These are phyloP conservation scores for Holotrichia oblita DNA, from an alignment of 1,140 invertebrate genomes.

Conservation along the genomic window DNA sequence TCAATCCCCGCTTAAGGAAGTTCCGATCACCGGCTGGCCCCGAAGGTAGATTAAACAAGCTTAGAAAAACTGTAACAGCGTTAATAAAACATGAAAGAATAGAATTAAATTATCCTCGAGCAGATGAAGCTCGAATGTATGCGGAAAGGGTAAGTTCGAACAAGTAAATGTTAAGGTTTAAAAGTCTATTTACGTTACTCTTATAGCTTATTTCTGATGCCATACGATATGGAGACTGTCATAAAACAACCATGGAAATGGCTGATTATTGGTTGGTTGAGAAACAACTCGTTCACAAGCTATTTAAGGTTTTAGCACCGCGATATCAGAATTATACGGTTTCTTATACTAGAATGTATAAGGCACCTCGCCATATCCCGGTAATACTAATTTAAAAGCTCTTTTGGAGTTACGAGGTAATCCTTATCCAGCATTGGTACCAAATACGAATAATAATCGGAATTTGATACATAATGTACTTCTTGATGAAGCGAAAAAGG, in stretches of 20 bases:
- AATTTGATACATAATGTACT: constrained; percentile 76
- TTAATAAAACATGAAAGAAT: constrained; percentile 90
- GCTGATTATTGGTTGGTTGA: constrained; percentile 90
- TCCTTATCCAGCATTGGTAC: constrained; percentile 70
- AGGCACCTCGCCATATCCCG: constrained; percentile 73
- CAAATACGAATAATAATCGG: constrained; percentile 66
- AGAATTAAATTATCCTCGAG: constrained; percentile 79
- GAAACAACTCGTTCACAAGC: constrained; percentile 89
- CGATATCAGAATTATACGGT: constrained; percentile 76
- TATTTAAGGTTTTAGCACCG: constrained; percentile 92
- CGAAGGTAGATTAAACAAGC: constrained; percentile 77
- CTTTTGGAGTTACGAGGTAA: constrained; percentile 85
- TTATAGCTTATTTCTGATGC: constrained; percentile 91
- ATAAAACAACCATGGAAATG: constrained; percentile 87
- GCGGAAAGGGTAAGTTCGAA: constrained; percentile 75
- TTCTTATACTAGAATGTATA: constrained; percentile 78
- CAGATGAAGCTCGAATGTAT: constrained; percentile 89
- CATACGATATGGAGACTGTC: constrained; percentile 83
- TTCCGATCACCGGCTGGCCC: constrained; percentile 76
- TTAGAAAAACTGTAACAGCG: constrained; percentile 84
- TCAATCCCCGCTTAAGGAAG: constrained; percentile 68
- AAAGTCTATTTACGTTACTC: constrained; percentile 15
- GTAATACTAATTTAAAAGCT: constrained; percentile 63
- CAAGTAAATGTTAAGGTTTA: constrained; percentile 40
- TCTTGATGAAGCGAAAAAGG: constrained; percentile 77